Conservation (phyloP, 2,797 vertebrate genomes). For the Falco concolor region DNA sequence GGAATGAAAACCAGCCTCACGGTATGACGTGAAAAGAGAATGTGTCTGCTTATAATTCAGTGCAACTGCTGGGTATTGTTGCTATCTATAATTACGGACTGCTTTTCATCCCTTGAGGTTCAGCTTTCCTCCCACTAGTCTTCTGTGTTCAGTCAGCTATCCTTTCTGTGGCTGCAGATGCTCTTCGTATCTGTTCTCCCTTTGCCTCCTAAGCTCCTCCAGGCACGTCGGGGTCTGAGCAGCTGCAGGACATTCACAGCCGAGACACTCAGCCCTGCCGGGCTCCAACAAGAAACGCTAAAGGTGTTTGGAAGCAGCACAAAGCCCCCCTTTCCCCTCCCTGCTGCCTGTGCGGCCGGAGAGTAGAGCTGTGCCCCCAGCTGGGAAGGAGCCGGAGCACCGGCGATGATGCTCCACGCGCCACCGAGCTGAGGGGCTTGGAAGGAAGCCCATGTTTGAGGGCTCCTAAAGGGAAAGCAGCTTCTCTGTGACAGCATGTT, state of each 20-base stretch:
- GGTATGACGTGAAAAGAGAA: background rate
- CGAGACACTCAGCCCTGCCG: background rate
- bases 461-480: conserved; percentile 30
- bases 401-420: rapidly evolving
- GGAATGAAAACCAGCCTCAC: background rate
- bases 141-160: no score
- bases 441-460: conserved; percentile 5
- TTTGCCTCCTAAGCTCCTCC: background rate
- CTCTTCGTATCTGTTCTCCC: background rate
- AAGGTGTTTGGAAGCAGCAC: background rate
- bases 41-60: background rate
- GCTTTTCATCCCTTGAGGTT: background rate
- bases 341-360: background rate
- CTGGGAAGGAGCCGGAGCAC: background rate
- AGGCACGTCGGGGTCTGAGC: rapidly evolving
- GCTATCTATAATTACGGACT: background rate
- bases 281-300: background rate
- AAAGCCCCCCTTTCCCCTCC: background rate
- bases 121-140: background rate
- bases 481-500: background rate
- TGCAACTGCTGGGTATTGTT: no score
- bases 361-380: background rate
- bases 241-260: background rate
- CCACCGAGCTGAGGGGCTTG: background rate
- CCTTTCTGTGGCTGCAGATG: background rate